Evolutionary conservation across 2,113 vertebrate genomes (phyloP).

Genomic region (Corythornis vintsioides): DNA sequence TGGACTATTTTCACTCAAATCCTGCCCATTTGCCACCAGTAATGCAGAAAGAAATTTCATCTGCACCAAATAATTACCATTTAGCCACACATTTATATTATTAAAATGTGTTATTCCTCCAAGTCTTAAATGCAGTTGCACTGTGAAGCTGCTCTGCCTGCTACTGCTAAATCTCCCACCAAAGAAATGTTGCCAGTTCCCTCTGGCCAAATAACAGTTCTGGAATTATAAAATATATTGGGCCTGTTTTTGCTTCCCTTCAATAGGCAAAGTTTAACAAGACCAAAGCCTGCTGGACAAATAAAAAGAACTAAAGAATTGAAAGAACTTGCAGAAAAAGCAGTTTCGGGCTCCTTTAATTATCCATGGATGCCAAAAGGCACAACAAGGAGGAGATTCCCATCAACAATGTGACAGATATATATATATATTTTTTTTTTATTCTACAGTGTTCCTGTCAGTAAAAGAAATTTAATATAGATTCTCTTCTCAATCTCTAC

Average conservation of each 20-base stretch:
- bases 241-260: slow-evolving; percentile 12
- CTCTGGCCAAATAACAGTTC: slow-evolving; percentile 7
- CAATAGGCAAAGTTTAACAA: slow-evolving; percentile 41
- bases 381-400: slow-evolving; percentile 45
- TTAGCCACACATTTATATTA: background rate
- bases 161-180: background rate
- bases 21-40: background rate
- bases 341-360: slow-evolving; percentile 53
- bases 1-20: background rate
- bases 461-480: slow-evolving; percentile 41
- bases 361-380: slow-evolving; percentile 60
- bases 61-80: background rate
- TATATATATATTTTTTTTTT: background rate
- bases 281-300: slow-evolving; percentile 59
- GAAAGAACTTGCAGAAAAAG: slow-evolving; percentile 64
- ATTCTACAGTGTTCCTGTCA: slow-evolving; percentile 32
- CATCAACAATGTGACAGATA: slow-evolving; percentile 2
- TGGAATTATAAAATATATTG: slow-evolving; percentile 35
- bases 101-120: background rate
- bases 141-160: background rate
- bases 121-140: background rate
- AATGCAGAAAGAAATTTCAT: background rate
- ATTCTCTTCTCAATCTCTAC: background rate
- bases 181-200: background rate
- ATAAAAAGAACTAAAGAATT: slow-evolving; percentile 49